Evolutionary conservation across 2,888 invertebrate species (phyloP), one percentile per base, ranked within the genome.

Genomic region (Rugalucina vietnamica): DNA sequence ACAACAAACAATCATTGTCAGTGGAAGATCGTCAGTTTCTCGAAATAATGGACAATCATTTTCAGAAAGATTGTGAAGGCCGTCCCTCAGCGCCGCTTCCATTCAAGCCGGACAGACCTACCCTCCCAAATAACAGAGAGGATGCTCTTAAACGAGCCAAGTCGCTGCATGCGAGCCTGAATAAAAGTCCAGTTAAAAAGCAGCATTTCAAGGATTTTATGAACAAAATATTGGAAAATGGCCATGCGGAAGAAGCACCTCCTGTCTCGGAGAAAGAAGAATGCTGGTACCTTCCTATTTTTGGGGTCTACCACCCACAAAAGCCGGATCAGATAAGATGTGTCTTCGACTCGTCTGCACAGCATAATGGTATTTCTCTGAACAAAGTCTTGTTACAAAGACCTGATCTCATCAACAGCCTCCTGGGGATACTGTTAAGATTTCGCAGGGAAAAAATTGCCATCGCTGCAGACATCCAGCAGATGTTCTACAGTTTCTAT

Each of bases 401-500:
- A 8, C 87, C 88, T 21, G 86, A 88, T 34, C 79, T 84, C 8
- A 84, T 70, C 0, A 89, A 89, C 71, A 76, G 57, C 49, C 69
- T 89, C 0, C 65, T 88, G 0, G 86, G 87, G 1, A 43, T 87
- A 12, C 65, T 89, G 21, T 57, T 78, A 14, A 74, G 81, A 32
- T 87, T 87, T 54, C 36, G 85, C n/a, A 73, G n/a, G 32, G 74
- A 74, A 65, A 18, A n/a, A n/a, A 76, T 86, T 43, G 86, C 86
- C 18, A 50, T 85, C 5, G 54, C 76, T 14, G 79, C 69, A 2
- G 88, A 89, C 69, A 81, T 89, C 29, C 76, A 89, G 60, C 86
- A 82, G 39, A 89, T 89, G 87, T 87, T 89, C 54, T 79, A 84
- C 50, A 79, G 80, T 14, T 86, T 88, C 57, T 14, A 29, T n/a